Evolutionary conservation across 2,797 vertebrate species (phyloP).

Genomic region (Pseudotriccus pelzelni): DNA sequence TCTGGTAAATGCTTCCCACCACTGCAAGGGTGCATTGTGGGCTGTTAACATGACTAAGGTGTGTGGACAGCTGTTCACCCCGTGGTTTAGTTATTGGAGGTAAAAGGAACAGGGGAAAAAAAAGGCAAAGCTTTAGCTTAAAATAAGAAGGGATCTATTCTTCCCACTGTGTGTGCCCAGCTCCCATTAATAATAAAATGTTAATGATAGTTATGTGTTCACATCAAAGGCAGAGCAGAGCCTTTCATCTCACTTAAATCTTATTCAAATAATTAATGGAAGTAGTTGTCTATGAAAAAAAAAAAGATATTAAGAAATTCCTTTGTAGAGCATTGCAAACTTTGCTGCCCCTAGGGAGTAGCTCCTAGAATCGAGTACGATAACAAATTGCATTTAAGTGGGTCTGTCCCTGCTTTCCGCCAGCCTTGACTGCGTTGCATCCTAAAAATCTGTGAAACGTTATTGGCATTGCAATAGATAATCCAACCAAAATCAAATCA

Average conservation of each 20-base stretch:
- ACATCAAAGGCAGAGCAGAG: conserved; percentile 61
- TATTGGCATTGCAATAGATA: conserved; percentile 53
- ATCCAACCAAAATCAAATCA: conserved; percentile 49
- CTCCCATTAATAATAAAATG: conserved; percentile 58
- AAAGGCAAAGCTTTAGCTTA: neutral
- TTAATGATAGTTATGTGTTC: conserved; percentile 60
- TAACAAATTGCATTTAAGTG: conserved; percentile 41
- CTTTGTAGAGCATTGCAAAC: conserved; percentile 45
- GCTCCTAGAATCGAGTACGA: neutral
- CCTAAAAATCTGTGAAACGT: conserved; percentile 32
- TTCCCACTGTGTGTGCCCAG: neutral
- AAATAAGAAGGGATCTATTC: conserved; percentile 5
- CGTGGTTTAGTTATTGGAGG: neutral
- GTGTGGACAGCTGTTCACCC: neutral
- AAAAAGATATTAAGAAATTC: neutral
- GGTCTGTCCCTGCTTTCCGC: neutral
- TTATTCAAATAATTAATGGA: conserved; percentile 68
- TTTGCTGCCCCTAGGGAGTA: conserved; percentile 7
- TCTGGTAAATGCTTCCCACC: neutral
- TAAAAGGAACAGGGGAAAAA: neutral
- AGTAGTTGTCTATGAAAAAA: conserved; percentile 12
- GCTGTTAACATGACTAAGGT: neutral
- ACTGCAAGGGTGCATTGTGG: neutral
- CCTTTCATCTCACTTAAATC: conserved; percentile 70
- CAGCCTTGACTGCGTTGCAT: conserved; percentile 13